These are phyloP conservation scores for Percina caprodes DNA, from an alignment of 2,113 vertebrate species.

Conservation along the genomic window DNA sequence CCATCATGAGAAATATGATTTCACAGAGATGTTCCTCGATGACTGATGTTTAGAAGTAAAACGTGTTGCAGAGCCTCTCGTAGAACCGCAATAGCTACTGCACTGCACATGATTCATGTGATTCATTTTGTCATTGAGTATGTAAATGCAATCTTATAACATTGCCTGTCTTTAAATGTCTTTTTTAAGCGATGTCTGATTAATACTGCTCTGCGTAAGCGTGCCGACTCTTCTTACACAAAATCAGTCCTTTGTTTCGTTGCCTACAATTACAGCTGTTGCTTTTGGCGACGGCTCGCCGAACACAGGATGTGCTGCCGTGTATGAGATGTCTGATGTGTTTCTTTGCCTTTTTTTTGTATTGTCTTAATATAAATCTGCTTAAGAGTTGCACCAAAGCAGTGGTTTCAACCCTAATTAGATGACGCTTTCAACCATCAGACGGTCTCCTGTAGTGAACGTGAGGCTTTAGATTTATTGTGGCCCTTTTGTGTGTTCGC, in stretches of 20 bases:
- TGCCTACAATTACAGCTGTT: slow-evolving; percentile 52
- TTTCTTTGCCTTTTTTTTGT: slow-evolving; percentile 63
- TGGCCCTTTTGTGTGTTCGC: slow-evolving; percentile 51
- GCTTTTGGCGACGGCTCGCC: slow-evolving; percentile 44
- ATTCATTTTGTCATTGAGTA: slow-evolving; percentile 48
- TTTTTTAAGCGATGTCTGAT: slow-evolving; percentile 54
- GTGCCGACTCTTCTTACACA: slow-evolving; percentile 73
- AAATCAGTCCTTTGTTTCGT: slow-evolving; percentile 63
- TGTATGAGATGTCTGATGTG: slow-evolving; percentile 72
- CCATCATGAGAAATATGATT: slow-evolving; percentile 41
- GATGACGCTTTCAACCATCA: slow-evolving; percentile 48
- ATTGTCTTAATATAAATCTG: slow-evolving; percentile 74
- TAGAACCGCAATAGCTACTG: slow-evolving; percentile 62
- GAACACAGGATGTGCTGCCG: slow-evolving; percentile 68
- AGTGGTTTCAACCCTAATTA: slow-evolving; percentile 78
- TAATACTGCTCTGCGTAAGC: slow-evolving; percentile 61
- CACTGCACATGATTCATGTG: slow-evolving; percentile 62
- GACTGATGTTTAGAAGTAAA: slow-evolving; percentile 12
- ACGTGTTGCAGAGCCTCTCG: slow-evolving; percentile 28
- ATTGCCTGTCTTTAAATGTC: slow-evolving; percentile 64
- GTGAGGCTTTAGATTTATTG: slow-evolving; percentile 54
- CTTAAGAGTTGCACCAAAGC: slow-evolving; percentile 73
- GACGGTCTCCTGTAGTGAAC: slow-evolving; percentile 40
- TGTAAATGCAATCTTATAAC: slow-evolving; percentile 68
- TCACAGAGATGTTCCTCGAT: slow-evolving; percentile 22